Evolutionary conservation across 2,113 vertebrate genomes (phyloP), one percentile per base, ranked within the genome.

Genomic region (Climacteris rufus): DNA sequence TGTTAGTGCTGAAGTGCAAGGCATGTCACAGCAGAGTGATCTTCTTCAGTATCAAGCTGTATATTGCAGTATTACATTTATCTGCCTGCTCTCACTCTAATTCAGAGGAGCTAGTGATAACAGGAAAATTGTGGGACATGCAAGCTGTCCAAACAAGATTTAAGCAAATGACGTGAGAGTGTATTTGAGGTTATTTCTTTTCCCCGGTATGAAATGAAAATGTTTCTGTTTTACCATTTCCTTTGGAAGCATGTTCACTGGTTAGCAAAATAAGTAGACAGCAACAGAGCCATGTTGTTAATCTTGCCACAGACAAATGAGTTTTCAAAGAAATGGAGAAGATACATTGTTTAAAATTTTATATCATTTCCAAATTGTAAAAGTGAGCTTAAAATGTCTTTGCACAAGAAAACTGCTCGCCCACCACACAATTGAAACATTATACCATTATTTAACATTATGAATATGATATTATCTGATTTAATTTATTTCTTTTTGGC

Each of bases 91-190:
- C 53, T 81, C 7, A 0, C 63, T 90, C 60, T 87, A 31, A 81
- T 92, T 92, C 72, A 61, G 69, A 68, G 80, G 52, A 90, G 52
- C 42, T 56, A 82, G 49, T 56, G 92, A 82, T 96, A 94, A 74
- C 64, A 87, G 76, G 40, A 75, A 90, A 87, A 83, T 42, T 84
- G 83, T 84, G 96, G 89, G 77, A 86, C 0, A 0, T 89, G 52
- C 64, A 94, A 90, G 88, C 90, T 95, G 92, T 84, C 80, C 92
- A 96, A 96, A 90, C 77, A 94, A 92, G 90, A 89, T 95, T 71
- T 94, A 96, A 68, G 77, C 47, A 93, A 52, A 95, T 81, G 57
- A 63, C 83, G 76, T 33, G 31, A 81, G 5, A 53, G 28, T 45
- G 37, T 65, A 54, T 83, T 72, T 79, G 65, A 86, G 68, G 28